A percentile compares a stretch with the other conserved stretches of the same genome.
phyloP scores from a whole-genome alignment of 2,113 vertebrate species.

The Dascyllus trimaculatus region DNA sequence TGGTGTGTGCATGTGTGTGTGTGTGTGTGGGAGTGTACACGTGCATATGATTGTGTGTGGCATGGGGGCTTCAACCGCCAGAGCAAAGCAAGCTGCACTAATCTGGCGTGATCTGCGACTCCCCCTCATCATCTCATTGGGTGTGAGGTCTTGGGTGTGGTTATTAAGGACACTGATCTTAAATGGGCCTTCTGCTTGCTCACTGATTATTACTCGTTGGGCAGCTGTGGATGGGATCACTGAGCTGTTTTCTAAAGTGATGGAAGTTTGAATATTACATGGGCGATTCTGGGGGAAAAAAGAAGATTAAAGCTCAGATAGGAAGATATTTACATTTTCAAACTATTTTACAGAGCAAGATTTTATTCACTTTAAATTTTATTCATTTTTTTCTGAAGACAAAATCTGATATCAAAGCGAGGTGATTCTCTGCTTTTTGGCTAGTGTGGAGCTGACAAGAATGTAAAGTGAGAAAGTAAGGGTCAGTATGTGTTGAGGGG shows the following conservation, averaged over 20 bases:
- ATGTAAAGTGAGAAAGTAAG: slow-evolving; percentile 9
- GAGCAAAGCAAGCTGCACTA: slow-evolving; percentile 78
- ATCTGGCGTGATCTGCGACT: slow-evolving; percentile 77
- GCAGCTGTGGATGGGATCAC: slow-evolving; percentile 68
- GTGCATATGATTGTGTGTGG: slow-evolving; percentile 13
- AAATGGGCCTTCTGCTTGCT: slow-evolving; percentile 79
- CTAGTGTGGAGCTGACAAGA: slow-evolving; percentile 20
- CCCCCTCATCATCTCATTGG: slow-evolving; percentile 78
- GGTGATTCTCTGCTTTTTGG: background rate
- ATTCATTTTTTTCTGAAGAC: background rate
- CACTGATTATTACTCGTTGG: slow-evolving; percentile 71
- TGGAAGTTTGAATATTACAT: slow-evolving; percentile 27
- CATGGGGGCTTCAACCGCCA: slow-evolving; percentile 56
- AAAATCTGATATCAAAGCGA: background rate
- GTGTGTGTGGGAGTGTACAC: slow-evolving; percentile 7
- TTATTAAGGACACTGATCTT: slow-evolving; percentile 85
- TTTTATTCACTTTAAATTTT: background rate
- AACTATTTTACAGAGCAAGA: background rate
- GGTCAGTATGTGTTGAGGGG: slow-evolving; percentile 28
- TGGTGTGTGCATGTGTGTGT: slow-evolving; percentile 19
- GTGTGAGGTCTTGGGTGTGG: slow-evolving; percentile 78
- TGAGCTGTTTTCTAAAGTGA: slow-evolving; percentile 34
- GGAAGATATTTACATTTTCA: background rate
- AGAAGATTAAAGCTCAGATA: background rate
- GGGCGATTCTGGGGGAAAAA: background rate